phyloP scores from a whole-genome alignment of 1,140 invertebrate species.

The Ptiloglossa arizonensis region DNA sequence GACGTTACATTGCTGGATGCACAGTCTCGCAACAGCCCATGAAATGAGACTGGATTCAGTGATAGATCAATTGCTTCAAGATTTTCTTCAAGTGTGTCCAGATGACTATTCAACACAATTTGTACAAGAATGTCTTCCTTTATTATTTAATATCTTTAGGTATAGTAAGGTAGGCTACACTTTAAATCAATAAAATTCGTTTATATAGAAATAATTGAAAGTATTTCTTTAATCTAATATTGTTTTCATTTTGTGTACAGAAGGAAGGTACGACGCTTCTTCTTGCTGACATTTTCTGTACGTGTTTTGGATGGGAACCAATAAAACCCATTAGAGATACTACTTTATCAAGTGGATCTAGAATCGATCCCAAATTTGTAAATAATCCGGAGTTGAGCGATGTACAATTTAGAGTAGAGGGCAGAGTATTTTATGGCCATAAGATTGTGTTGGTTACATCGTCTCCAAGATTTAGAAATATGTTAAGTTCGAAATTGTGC shows the following conservation, averaged over 20 bases:
- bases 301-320: constrained; percentile 93
- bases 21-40: constrained; percentile 92
- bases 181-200: background rate
- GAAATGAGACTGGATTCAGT: constrained; percentile 91
- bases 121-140: constrained; percentile 93
- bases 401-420: constrained; percentile 95
- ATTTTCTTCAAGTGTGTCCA: constrained; percentile 93
- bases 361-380: constrained; percentile 95
- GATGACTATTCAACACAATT: constrained; percentile 94
- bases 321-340: constrained; percentile 90
- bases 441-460: constrained; percentile 96
- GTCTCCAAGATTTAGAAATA: constrained; percentile 91
- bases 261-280: constrained; percentile 94
- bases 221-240: background rate
- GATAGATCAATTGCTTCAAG: constrained; percentile 94
- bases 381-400: constrained; percentile 96
- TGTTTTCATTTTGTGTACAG: constrained; percentile 76
- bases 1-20: constrained; percentile 95
- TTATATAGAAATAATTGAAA: background rate
- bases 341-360: constrained; percentile 86
- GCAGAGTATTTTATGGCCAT: constrained; percentile 95
- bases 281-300: constrained; percentile 94
- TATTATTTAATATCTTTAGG: constrained; percentile 94
- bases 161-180: constrained; percentile 90
- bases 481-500: constrained; percentile 90